A percentile compares a stretch with the other conserved stretches of the same genome.
Evolutionary conservation across 1,140 invertebrate species (phyloP).

Genomic region (Drosophila sproati): DNA sequence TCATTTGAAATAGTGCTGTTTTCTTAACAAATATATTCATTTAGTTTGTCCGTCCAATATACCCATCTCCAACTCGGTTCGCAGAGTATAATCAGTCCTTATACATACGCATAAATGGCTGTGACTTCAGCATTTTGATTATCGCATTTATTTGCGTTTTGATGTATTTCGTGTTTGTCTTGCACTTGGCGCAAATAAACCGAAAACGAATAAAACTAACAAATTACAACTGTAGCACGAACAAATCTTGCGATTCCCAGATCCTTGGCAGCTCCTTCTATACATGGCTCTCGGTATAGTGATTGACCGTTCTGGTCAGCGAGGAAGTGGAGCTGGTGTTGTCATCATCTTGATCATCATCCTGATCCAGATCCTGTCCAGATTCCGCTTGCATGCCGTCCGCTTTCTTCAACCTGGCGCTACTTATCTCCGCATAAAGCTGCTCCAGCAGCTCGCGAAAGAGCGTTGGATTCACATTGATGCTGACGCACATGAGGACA

Average conservation of each 20-base stretch:
- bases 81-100: constrained; percentile 3
- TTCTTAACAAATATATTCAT: too few species aligned
- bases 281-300: constrained; percentile 55
- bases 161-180: constrained; percentile 64
- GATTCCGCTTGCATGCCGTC: not conserved
- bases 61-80: not conserved
- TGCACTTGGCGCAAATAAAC: constrained; percentile 31
- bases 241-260: not conserved
- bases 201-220: constrained; percentile 32
- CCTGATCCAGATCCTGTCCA: not conserved
- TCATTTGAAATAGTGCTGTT: too few species aligned
- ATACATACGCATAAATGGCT: not conserved
- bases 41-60: too few species aligned
- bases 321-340: constrained; percentile 1
- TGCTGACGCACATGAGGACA: constrained; percentile 88
- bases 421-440: constrained; percentile 29
- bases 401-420: not conserved
- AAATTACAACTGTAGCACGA: constrained; percentile 13
- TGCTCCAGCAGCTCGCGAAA: constrained; percentile 86
- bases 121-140: constrained; percentile 57
- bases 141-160: constrained; percentile 74
- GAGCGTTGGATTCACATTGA: constrained; percentile 88
- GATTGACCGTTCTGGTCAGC: constrained; percentile 25
- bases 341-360: not conserved
- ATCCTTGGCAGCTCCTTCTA: constrained; percentile 3